Base-by-base conservation (phyloP, 2,113 vertebrate genomes). In the Abramis brama region DNA sequence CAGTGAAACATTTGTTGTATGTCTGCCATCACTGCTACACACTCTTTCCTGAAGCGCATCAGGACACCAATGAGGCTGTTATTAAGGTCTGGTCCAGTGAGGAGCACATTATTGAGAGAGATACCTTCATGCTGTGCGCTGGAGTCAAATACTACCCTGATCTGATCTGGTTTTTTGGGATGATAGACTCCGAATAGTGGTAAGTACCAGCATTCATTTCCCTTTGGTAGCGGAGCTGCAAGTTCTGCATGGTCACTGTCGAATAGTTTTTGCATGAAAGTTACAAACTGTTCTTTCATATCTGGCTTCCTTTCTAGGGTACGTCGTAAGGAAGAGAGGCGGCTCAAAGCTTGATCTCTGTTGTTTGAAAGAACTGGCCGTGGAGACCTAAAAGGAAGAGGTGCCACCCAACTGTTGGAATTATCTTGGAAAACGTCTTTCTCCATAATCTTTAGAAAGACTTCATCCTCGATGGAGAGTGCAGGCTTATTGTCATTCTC, bases 261-360 rank as follows among this genome's bases (percentile, higher is more conserved):
- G 1, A 70, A 83, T 12, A 83, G 47, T 17, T 78, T 87, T 3
- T 70, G 13, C 45, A 57, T 77, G 43, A 79, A 83, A 10, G 47
- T 17, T 17, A 60, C n/a, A 45, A 79, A 87, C 43, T 86, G 70
- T 17, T 83, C 45, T 68, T 55, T 77, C 70, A 83, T 82, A 23
- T 68, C 21, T 23, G 85, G 39, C 47, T 82, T 82, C 21, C 13
- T 12, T 11, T 55, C 71, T 33, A 76, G 59, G 15, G 62, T 79
- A 30, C 30, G 9, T 19, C 47, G 66, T 15, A 85, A n/a, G 21
- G 50, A 59, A 30, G 27, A 79, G 27, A 86, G 25, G 30, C 23
- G 70, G 13, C 2, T 83, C 17, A 87, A 30, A 19, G 62, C 80
- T 10, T 86, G 85, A 43, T 78, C 73, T 57, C 73, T 68, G 13